Percentiles rank a stretch among this genome's conserved stretches.
Conservation (phyloP, 2,113 vertebrate genomes). For the Muntiacus reevesi region DNA sequence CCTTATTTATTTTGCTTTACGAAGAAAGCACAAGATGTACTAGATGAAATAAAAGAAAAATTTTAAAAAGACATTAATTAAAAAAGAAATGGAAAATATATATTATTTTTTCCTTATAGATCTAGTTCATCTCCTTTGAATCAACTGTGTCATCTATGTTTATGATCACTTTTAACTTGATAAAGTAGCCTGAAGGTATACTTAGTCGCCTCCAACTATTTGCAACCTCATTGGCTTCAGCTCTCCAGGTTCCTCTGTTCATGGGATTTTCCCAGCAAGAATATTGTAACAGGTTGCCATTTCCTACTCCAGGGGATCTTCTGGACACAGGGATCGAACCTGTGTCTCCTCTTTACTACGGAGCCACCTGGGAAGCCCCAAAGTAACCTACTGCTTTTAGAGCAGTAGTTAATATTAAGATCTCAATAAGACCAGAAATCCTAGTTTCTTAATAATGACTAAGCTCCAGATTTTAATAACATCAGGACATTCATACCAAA, state of each 20-base stretch:
- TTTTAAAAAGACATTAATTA: neutral
- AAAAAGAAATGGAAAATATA: neutral
- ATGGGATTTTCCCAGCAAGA: neutral
- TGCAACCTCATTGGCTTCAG: neutral
- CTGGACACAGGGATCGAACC: neutral
- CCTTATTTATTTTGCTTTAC: neutral
- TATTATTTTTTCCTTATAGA: neutral
- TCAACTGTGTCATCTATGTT: neutral
- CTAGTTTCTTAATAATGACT: neutral
- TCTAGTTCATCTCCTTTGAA: neutral
- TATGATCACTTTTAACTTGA: neutral
- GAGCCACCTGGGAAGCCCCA: neutral
- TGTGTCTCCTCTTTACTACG: neutral
- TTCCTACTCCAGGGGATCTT: neutral
- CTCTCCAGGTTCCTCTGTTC: neutral
- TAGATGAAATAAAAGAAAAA: neutral
- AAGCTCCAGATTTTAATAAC: neutral
- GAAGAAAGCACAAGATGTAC: neutral
- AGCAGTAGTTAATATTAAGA: neutral
- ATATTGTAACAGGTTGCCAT: neutral
- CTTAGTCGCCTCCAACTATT: neutral
- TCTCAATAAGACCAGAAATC: neutral
- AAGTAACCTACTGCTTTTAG: neutral
- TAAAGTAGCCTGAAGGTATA: neutral
- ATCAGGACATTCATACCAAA: neutral